A percentile compares a stretch with the other conserved stretches of the same genome.
Conservation (phyloP, 2,113 vertebrate genomes). For the Pungitius pungitius region DNA sequence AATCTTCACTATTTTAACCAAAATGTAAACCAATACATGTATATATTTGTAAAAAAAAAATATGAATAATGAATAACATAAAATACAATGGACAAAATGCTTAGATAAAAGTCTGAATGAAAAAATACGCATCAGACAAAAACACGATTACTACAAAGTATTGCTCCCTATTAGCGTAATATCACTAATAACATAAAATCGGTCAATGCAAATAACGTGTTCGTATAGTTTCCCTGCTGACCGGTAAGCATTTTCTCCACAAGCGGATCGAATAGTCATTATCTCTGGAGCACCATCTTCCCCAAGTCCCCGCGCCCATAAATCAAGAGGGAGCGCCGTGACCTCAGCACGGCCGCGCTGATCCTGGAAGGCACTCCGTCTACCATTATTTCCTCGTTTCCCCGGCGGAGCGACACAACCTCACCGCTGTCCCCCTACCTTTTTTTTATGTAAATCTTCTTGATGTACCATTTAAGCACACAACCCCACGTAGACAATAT, state of each 20-base stretch:
- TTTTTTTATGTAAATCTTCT: slow-evolving; percentile 44
- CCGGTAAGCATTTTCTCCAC: slow-evolving; percentile 59
- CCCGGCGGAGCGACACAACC: slow-evolving; percentile 73
- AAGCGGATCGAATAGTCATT: slow-evolving; percentile 83
- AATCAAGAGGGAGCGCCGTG: slow-evolving; percentile 79
- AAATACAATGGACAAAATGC: neutral
- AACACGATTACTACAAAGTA: slow-evolving; percentile 8
- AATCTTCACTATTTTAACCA: neutral
- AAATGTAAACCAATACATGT: neutral
- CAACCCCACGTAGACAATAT: slow-evolving; percentile 45
- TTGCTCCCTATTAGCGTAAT: slow-evolving; percentile 5
- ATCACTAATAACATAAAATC: slow-evolving; percentile 46
- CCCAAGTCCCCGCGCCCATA: slow-evolving; percentile 80
- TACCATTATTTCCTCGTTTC: slow-evolving; percentile 80
- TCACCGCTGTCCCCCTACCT: slow-evolving; percentile 57
- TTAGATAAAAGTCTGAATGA: neutral
- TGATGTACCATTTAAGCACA: slow-evolving; percentile 70
- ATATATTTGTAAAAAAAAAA: too few species aligned
- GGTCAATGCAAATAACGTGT: slow-evolving; percentile 53
- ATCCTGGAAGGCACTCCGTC: slow-evolving; percentile 77
- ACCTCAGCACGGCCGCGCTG: slow-evolving; percentile 81
- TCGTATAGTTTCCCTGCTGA: slow-evolving; percentile 64
- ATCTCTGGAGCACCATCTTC: slow-evolving; percentile 79
- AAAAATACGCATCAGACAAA: neutral
- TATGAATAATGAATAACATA: neutral